Evolutionary conservation across 2,113 vertebrate genomes (phyloP), one percentile per base, ranked within the genome.

Genomic region (Urocolius indicus): DNA sequence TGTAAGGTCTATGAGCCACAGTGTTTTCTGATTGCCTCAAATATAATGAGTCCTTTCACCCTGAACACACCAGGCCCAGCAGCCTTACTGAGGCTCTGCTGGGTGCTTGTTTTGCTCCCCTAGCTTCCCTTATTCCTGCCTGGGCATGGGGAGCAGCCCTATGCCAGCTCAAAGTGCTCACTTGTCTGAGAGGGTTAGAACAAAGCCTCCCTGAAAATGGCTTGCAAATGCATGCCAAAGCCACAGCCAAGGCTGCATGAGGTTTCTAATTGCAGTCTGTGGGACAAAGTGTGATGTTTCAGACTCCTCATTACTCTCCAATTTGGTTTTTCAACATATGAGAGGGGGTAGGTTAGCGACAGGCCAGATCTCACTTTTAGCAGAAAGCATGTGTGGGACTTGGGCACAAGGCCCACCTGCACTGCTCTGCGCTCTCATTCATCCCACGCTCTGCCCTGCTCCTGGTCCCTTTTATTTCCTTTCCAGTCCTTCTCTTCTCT

Each of bases 1-100:
- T 38, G 52, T 27, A 68, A 81, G 90, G 84, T 86, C 68, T 74
- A 38, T 8, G 57, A 90, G 55, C 55, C 77, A 54, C 55, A 68
- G 38, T 18, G 30, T 17, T 89, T 93, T 92, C 68, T 41, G 23
- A 79, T 87, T 95, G 88, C 74, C 92, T 83, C 80, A 93, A 94
- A 90, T 74, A 95, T 72, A 95, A 95, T 36, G 66, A 94, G 59
- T 9, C 10, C 63, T 80, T 91, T 93, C 51, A 84, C 85, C 85
- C 38, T 59, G 71, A 55, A 87, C 43, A 61, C 0, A 2, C 57
- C 82, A 85, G 67, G 55, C 58, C 68, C 30, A 92, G 46, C 41
- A 90, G 61, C 86, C 57, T 84, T 86, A 65, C 84, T 3, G 0
- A 63, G 74, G 32, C 54, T 89, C 71, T 95, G 45, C 81, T 6